Percentiles rank a stretch among this genome's conserved stretches.
These are phyloP conservation scores for Smittia sp. DNA, from an alignment of 2,888 invertebrate species.

Conservation along the genomic window DNA sequence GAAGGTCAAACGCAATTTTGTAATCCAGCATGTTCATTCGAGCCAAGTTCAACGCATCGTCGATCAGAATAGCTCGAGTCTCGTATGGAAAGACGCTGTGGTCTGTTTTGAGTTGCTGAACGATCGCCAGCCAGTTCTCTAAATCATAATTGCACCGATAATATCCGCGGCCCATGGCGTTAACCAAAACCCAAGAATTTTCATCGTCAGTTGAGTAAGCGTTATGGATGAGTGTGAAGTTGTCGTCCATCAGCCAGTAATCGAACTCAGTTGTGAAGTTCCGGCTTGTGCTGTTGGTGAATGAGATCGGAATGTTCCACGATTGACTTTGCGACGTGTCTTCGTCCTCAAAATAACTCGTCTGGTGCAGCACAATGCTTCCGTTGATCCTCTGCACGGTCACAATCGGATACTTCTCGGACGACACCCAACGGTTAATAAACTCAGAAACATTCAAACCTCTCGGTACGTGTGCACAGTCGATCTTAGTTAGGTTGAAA, in stretches of 20 bases:
- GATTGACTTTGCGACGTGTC: not conserved
- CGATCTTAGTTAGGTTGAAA: slow-evolving; percentile 34
- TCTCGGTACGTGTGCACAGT: slow-evolving; percentile 26
- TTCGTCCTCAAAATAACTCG: slow-evolving; percentile 23
- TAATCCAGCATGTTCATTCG: slow-evolving; percentile 37
- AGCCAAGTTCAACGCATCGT: slow-evolving; percentile 41
- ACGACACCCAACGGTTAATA: slow-evolving; percentile 36
- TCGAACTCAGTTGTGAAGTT: slow-evolving; percentile 30
- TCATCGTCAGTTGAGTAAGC: slow-evolving; percentile 8
- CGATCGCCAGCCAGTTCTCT: slow-evolving; percentile 34
- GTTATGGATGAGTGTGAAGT: slow-evolving; percentile 30
- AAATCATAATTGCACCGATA: slow-evolving; percentile 39
- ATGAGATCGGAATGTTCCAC: slow-evolving; percentile 37
- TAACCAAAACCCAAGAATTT: slow-evolving; percentile 31
- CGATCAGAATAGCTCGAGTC: slow-evolving; percentile 36
- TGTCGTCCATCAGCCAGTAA: slow-evolving; percentile 32
- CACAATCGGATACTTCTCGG: slow-evolving; percentile 38
- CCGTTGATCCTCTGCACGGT: slow-evolving; percentile 31
- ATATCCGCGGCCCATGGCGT: slow-evolving; percentile 36
- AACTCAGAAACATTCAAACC: slow-evolving; percentile 27
- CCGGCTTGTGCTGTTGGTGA: slow-evolving; percentile 21
- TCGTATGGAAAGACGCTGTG: slow-evolving; percentile 30
- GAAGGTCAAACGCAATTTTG: slow-evolving; percentile 35
- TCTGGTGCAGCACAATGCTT: slow-evolving; percentile 15
- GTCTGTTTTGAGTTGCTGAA: slow-evolving; percentile 24